A percentile compares a stretch with the other conserved stretches of the same genome.
These are phyloP conservation scores for Pseudomyrmex sp. DNA, from an alignment of 1,140 invertebrate species.

Conservation along the genomic window DNA sequence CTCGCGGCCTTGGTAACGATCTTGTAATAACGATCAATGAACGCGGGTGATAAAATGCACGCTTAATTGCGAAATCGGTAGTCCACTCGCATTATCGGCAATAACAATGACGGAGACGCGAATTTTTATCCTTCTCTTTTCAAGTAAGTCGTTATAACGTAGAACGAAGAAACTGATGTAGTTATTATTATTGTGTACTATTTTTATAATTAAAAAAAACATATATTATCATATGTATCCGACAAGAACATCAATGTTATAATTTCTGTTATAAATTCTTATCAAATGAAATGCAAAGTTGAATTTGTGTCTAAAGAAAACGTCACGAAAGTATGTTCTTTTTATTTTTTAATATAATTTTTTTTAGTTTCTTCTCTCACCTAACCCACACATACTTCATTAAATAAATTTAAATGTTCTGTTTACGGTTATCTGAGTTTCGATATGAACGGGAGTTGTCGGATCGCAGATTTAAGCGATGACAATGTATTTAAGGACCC, in stretches of 20 bases:
- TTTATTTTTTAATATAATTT: too few relatives aligned
- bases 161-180: background rate
- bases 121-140: background rate
- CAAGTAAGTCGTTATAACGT: background rate
- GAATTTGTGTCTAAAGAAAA: too few relatives aligned
- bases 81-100: background rate
- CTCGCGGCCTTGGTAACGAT: constrained; percentile 66
- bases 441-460: constrained; percentile 51
- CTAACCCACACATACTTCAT: too few relatives aligned
- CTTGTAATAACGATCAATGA: constrained; percentile 68
- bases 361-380: too few relatives aligned
- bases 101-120: constrained; percentile 6
- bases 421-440: constrained; percentile 60
- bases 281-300: too few relatives aligned
- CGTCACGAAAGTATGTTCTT: too few relatives aligned
- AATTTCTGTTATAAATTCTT: background rate
- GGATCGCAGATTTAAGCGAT: constrained; percentile 43
- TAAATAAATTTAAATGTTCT: too few relatives aligned
- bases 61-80: constrained; percentile 57
- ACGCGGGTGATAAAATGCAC: constrained; percentile 53
- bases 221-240: background rate
- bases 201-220: background rate
- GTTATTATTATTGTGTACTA: background rate
- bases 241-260: constrained; percentile 20
- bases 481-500: constrained; percentile 52